Conservation (phyloP, 2,797 vertebrate genomes). For the Enteromius argenteus region DNA sequence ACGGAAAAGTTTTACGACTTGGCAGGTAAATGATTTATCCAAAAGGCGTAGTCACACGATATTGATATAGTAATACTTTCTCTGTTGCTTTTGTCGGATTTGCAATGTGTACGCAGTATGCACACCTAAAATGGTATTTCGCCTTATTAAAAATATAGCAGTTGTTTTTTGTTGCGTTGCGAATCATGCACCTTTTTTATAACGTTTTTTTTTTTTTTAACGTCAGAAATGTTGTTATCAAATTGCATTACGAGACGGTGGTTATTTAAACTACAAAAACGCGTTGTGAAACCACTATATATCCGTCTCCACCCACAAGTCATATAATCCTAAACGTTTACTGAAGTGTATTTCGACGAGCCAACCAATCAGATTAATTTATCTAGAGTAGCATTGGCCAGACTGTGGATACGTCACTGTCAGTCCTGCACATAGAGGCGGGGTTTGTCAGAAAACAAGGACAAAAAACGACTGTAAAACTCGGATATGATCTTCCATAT, state of each 20-base stretch:
- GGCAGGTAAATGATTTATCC: slow-evolving; percentile 75
- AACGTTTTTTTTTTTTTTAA: too few species aligned
- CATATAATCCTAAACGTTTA: not conserved
- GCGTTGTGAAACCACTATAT: slow-evolving; percentile 68
- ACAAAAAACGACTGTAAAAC: not conserved
- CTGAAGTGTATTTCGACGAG: not conserved
- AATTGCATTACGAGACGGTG: slow-evolving; percentile 61
- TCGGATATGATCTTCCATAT: not conserved
- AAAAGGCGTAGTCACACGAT: not conserved
- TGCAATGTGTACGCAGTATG: not conserved
- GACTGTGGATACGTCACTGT: not conserved
- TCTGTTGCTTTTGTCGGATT: not conserved
- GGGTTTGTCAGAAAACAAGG: not conserved
- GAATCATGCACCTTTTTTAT: not conserved
- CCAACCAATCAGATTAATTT: slow-evolving; percentile 1
- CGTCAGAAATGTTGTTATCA: not conserved
- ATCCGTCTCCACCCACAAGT: not conserved
- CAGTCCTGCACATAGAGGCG: not conserved
- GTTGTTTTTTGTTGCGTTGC: not conserved
- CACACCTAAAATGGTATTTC: not conserved
- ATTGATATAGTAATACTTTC: not conserved
- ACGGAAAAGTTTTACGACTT: slow-evolving; percentile 85
- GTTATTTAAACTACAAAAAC: slow-evolving; percentile 64
- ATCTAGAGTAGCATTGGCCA: not conserved
- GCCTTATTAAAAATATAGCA: not conserved